A percentile compares a stretch with the other conserved stretches of the same genome.
Conservation (phyloP, 2,888 invertebrate genomes). For the Liposcelis brunnea region DNA sequence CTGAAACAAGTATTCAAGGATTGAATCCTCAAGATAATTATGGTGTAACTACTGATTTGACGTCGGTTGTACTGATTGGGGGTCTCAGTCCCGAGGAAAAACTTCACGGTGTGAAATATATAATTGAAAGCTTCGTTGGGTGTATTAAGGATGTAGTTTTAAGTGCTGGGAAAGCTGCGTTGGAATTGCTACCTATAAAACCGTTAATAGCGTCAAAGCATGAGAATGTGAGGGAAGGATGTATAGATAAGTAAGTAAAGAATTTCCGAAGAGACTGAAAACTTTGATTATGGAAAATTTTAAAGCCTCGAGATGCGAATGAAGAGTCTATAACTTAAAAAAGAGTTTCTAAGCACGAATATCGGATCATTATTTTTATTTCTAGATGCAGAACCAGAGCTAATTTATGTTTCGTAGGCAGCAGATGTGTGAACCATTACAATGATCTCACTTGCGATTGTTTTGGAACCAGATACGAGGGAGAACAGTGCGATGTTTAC, state of each 20-base stretch:
- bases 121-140: slow-evolving; percentile 82
- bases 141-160: slow-evolving; percentile 77
- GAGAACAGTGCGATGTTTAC: slow-evolving; percentile 77
- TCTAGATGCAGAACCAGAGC: slow-evolving; percentile 53
- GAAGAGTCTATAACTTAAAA: neutral
- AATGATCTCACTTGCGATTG: slow-evolving; percentile 81
- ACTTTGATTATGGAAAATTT: no score
- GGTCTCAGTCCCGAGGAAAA: slow-evolving; percentile 77
- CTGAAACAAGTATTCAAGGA: slow-evolving; percentile 68
- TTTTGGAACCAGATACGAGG: slow-evolving; percentile 81
- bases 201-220: slow-evolving; percentile 75
- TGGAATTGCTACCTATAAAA: slow-evolving; percentile 60
- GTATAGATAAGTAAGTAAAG: slow-evolving; percentile 46
- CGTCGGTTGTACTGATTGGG: slow-evolving; percentile 75
- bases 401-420: slow-evolving; percentile 74
- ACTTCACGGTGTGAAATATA: slow-evolving; percentile 77
- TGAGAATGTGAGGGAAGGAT: slow-evolving; percentile 78
- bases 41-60: slow-evolving; percentile 69
- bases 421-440: slow-evolving; percentile 82
- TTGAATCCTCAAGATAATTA: slow-evolving; percentile 70
- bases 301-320: neutral
- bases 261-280: neutral
- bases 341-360: neutral
- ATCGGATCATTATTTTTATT: slow-evolving; percentile 5
- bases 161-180: slow-evolving; percentile 71